Evolutionary conservation across 2,113 vertebrate species (phyloP).

Genomic region (Sterna hirundo): DNA sequence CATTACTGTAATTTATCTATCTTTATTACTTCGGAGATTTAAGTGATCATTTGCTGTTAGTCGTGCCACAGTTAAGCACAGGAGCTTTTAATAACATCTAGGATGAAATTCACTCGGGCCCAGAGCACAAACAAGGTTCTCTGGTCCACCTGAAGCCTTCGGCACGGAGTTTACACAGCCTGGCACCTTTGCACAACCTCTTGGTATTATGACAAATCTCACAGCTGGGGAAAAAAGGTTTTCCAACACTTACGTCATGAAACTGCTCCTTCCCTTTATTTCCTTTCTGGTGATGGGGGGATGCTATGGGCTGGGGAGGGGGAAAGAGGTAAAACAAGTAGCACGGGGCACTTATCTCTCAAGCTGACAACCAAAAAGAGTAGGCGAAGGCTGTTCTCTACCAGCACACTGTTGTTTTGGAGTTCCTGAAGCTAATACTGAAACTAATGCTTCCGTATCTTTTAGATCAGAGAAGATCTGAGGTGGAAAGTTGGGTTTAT

Average conservation of each 20-base stretch:
- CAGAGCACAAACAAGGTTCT: conserved; percentile 26
- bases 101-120: conserved; percentile 7
- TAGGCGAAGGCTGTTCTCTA: neutral
- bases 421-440: neutral
- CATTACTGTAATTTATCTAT: neutral
- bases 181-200: conserved; percentile 19
- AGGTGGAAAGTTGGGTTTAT: neutral
- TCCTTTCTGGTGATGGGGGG: rapidly evolving
- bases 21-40: conserved; percentile 49
- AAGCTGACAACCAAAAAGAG: rapidly evolving
- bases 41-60: neutral
- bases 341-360: neutral
- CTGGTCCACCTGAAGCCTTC: neutral
- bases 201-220: neutral
- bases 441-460: neutral
- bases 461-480: neutral
- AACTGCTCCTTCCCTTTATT: neutral
- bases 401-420: neutral
- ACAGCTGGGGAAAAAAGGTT: neutral
- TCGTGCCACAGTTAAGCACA: neutral
- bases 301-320: neutral
- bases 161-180: neutral
- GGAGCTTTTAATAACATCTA: conserved; percentile 15
- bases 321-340: no score
- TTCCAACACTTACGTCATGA: neutral